Base-by-base conservation (phyloP, 2,888 invertebrate genomes). In the Clivina fossor region DNA sequence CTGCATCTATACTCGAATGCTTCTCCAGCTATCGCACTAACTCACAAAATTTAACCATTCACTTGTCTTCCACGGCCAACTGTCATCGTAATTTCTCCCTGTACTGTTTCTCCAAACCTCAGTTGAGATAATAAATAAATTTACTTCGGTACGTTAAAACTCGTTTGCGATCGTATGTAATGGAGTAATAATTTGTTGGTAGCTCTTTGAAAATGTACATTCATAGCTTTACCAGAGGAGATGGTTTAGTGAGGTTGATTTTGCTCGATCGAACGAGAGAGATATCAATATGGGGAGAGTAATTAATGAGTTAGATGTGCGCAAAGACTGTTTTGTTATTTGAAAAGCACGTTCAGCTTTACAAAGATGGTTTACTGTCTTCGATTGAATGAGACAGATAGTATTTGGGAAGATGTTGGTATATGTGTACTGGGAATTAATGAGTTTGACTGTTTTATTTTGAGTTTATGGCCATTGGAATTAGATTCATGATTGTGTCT, bases 41-140 rank as follows among this genome's bases (percentile, higher is more conserved):
- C 16, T 37, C 37, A 18, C 4, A 24, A 4, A 24, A 7, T 24
- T 24, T 24, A 24, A 4, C 26, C 37, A 16, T 37, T 37, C 13
- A 11, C 22, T 41, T 15, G 41, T 43, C n/a, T n/a, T n/a, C 5
- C 44, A 28, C 3, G 2, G 26, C 30, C 13, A 8, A 15, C 44
- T 44, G 44, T 44, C 44, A 44, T 44, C 28, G 30, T 44, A 16
- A 26, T 26, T 44, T 30, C 28, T 44, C 30, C 26, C 15, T 22
- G 24, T 43, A n/a, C 26, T 43, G 26, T 43, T 43, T 24, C 15
- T 43, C 43, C 26, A 11, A 4, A 24, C 26, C 9, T 24, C 26
- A 24, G 38, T 20, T 7, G n/a, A n/a, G n/a, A n/a, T n/a, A n/a
- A n/a, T n/a, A n/a, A n/a, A n/a, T n/a, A n/a, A n/a, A n/a, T n/a